phyloP scores from a whole-genome alignment of 2,797 vertebrate genomes.

The Zenarchopterus dispar region DNA sequence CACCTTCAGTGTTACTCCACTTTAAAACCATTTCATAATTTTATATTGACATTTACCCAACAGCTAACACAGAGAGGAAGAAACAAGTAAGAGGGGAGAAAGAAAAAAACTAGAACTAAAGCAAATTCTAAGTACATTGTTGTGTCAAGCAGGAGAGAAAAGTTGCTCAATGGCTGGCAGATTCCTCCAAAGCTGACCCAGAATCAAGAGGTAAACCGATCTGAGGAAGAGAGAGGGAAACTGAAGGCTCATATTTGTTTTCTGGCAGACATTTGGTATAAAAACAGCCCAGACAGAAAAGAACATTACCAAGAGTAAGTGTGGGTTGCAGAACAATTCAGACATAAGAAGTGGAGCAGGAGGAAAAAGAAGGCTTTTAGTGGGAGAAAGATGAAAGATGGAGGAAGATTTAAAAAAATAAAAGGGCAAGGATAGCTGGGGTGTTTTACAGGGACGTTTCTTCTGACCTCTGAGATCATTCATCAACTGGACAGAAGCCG shows the following conservation, averaged over 20 bases:
- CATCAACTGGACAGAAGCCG: slow-evolving; percentile 64
- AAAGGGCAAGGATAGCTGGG: slow-evolving; percentile 6
- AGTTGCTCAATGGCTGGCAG: no score
- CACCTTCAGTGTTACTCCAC: no score
- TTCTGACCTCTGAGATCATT: slow-evolving; percentile 54
- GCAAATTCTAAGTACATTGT: no score
- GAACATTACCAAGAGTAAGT: slow-evolving; percentile 17
- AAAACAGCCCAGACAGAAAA: slow-evolving; percentile 28
- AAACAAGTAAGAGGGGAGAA: no score
- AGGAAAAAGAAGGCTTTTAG: slow-evolving; percentile 27
- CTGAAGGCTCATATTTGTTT: slow-evolving; percentile 64
- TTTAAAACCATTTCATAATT: no score
- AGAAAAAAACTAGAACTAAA: no score
- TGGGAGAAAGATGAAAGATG: slow-evolving; percentile 40
- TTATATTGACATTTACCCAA: no score
- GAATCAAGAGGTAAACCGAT: neutral
- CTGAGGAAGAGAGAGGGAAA: slow-evolving; percentile 36
- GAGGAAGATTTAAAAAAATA: slow-evolving; percentile 21
- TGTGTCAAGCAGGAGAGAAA: no score
- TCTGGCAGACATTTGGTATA: slow-evolving; percentile 45
- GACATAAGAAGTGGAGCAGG: neutral
- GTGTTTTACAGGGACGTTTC: slow-evolving; percentile 69
- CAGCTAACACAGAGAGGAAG: no score
- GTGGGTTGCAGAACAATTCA: slow-evolving; percentile 24
- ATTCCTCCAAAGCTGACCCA: neutral